phyloP scores from a whole-genome alignment of 2,797 vertebrate species.

The Nothura maculosa region DNA sequence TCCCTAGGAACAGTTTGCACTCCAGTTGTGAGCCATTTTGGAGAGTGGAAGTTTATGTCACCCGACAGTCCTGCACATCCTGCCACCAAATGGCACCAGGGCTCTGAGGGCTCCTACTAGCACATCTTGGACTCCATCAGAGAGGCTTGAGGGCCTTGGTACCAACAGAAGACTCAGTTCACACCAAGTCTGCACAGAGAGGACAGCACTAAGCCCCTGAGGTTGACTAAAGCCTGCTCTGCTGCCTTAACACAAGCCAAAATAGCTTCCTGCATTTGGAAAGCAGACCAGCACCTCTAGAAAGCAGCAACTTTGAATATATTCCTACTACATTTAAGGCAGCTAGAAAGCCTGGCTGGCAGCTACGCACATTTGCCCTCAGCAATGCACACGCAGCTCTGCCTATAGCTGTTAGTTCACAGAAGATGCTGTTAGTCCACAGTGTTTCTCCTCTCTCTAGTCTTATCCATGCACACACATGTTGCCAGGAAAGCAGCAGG shows the following conservation, averaged over 20 bases:
- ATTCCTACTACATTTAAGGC: neutral
- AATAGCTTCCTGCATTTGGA: neutral
- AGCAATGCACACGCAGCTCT: neutral
- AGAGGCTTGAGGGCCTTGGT: neutral
- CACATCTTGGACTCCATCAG: neutral
- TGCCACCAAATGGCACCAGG: neutral
- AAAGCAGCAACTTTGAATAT: neutral
- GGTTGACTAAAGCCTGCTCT: neutral
- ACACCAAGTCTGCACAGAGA: neutral
- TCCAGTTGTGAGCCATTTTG: neutral
- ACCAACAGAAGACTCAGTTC: neutral
- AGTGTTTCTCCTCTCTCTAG: neutral
- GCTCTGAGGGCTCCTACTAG: neutral
- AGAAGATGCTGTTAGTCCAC: neutral
- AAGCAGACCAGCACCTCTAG: neutral
- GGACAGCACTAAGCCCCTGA: neutral
- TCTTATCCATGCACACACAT: neutral
- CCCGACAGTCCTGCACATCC: neutral
- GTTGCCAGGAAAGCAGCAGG: neutral
- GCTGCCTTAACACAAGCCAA: neutral
- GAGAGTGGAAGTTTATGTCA: neutral
- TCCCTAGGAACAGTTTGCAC: neutral
- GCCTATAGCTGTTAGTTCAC: neutral
- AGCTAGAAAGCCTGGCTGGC: neutral
- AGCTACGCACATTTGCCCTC: neutral